phyloP scores from a whole-genome alignment of 2,797 vertebrate species.

The Sciurus carolinensis region DNA sequence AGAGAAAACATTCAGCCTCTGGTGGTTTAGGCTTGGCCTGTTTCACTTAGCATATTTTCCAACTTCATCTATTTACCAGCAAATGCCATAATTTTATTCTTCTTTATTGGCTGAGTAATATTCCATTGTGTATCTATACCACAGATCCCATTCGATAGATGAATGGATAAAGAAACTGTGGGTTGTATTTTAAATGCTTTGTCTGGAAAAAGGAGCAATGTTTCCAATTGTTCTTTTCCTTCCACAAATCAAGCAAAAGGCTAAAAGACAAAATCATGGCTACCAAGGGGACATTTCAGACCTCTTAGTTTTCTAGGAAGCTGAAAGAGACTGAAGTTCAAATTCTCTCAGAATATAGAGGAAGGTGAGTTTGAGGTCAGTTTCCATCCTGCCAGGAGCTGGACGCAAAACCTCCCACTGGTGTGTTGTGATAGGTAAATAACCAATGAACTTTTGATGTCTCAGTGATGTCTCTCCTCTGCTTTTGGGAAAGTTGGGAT shows the following conservation, averaged over 20 bases:
- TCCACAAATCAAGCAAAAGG: constrained; percentile 42
- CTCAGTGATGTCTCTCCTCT: background rate
- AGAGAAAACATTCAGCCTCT: too few relatives aligned
- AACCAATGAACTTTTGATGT: background rate
- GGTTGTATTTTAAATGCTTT: background rate
- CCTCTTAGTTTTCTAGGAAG: constrained; percentile 8
- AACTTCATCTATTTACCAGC: too few relatives aligned
- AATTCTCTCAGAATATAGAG: background rate
- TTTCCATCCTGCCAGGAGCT: background rate
- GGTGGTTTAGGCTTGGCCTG: too few relatives aligned
- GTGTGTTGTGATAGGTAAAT: background rate
- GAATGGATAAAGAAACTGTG: too few relatives aligned
- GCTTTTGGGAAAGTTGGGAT: background rate
- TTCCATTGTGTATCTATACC: too few relatives aligned
- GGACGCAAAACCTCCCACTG: background rate
- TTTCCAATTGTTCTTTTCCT: background rate
- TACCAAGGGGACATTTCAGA: background rate
- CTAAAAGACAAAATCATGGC: constrained; percentile 38
- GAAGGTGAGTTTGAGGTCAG: background rate
- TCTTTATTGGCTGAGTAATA: too few relatives aligned
- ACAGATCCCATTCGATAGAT: too few relatives aligned
- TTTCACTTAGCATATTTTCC: too few relatives aligned
- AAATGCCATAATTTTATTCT: too few relatives aligned
- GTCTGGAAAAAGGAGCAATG: background rate
- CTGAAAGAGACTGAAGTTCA: background rate